Evolutionary conservation across 2,797 vertebrate genomes (phyloP).

Genomic region (Anisognathus igniventris): DNA sequence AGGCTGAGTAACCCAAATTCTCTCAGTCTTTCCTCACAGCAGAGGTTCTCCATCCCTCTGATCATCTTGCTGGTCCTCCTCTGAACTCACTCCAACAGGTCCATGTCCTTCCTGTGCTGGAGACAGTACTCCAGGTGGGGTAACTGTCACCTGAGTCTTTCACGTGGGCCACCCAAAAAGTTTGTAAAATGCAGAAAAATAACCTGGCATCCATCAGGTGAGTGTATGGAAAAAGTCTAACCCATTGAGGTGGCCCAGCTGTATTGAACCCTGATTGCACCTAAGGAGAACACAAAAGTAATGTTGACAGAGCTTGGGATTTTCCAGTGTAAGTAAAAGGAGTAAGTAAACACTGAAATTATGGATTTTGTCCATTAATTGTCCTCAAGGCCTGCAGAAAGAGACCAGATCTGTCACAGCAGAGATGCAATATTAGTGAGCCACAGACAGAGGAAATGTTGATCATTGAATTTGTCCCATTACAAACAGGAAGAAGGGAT

Average conservation of each 20-base stretch:
- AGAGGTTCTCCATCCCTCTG: not conserved
- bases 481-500: not conserved
- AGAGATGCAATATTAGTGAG: not conserved
- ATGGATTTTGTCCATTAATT: not conserved
- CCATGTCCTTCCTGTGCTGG: not conserved
- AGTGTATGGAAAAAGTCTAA: not conserved
- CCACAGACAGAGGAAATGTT: not conserved
- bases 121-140: not conserved
- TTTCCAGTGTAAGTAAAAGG: not conserved
- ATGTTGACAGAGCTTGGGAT: not conserved
- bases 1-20: not conserved
- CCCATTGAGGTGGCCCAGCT: fast-evolving
- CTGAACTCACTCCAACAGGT: not conserved
- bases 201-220: not conserved
- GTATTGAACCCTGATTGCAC: not conserved
- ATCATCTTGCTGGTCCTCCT: not conserved
- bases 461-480: not conserved
- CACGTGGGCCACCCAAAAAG: not conserved
- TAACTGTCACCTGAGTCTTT: not conserved
- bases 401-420: not conserved
- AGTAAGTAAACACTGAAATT: not conserved
- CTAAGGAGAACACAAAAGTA: not conserved
- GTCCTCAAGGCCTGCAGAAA: not conserved
- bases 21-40: not conserved
- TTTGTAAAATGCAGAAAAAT: not conserved